Evolutionary conservation across 2,797 vertebrate genomes (phyloP).

Genomic region (Euthynnus affinis): DNA sequence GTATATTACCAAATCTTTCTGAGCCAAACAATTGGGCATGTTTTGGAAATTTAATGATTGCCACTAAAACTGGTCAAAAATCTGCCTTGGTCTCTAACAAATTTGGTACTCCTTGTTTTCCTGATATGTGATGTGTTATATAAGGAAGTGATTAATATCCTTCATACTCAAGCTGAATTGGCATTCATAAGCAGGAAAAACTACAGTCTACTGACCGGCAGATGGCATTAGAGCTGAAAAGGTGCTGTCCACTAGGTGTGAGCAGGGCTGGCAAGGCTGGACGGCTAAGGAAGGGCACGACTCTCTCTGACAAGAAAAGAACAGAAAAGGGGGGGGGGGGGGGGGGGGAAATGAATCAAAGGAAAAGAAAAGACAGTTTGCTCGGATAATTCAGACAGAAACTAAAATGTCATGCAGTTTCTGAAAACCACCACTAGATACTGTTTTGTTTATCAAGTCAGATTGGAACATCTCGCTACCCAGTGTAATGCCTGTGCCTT

Average conservation of each 20-base stretch:
- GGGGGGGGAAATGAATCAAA: too few species aligned
- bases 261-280: conserved; percentile 86
- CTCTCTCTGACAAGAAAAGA: conserved; percentile 79
- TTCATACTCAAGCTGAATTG: not conserved
- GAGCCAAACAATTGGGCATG: not conserved
- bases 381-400: not conserved
- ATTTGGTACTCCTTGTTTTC: not conserved
- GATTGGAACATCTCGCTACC: not conserved
- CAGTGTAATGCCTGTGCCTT: not conserved
- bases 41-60: not conserved
- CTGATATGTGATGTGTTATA: not conserved
- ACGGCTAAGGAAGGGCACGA: conserved; percentile 88
- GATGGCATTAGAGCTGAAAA: conserved; percentile 93
- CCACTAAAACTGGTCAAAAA: not conserved
- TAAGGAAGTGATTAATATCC: not conserved
- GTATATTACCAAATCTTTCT: not conserved
- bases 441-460: not conserved
- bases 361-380: not conserved
- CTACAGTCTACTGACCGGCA: conserved; percentile 88
- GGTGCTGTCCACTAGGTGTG: conserved; percentile 85
- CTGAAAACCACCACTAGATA: not conserved
- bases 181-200: not conserved
- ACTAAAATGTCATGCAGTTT: not conserved
- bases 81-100: not conserved
- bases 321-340: too few species aligned